Evolutionary conservation across 1,140 invertebrate species (phyloP).

Genomic region (Drosophila cardini): DNA sequence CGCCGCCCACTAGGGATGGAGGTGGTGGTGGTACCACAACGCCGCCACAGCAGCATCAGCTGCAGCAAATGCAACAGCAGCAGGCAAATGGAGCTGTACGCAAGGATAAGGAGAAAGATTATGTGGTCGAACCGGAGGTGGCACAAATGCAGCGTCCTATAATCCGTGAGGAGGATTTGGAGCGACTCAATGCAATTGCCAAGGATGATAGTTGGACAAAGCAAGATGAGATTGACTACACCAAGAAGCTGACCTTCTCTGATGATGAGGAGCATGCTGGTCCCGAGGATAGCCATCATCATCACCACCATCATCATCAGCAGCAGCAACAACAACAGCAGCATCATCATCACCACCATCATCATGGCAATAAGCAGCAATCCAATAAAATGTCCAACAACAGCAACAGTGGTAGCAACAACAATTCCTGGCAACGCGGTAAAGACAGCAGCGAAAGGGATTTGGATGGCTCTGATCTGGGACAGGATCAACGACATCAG

Average conservation of each 20-base stretch:
- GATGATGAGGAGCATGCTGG: slow-evolving; percentile 91
- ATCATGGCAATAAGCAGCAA: slow-evolving; percentile 48
- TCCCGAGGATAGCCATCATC: slow-evolving; percentile 75
- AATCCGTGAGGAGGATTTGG: slow-evolving; percentile 96
- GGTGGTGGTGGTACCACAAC: slow-evolving; percentile 47
- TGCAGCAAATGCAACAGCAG: slow-evolving; percentile 44
- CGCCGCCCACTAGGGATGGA: slow-evolving; percentile 31
- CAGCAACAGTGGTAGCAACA: slow-evolving; percentile 33
- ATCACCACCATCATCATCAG: slow-evolving; percentile 48
- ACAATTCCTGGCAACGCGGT: slow-evolving; percentile 61
- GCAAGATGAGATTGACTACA: slow-evolving; percentile 97
- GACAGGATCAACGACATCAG: slow-evolving; percentile 70
- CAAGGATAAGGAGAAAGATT: slow-evolving; percentile 77
- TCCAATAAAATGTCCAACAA: slow-evolving; percentile 52
- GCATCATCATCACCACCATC: slow-evolving; percentile 42
- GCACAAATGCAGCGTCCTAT: slow-evolving; percentile 89
- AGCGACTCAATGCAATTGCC: slow-evolving; percentile 95
- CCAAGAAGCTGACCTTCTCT: slow-evolving; percentile 96
- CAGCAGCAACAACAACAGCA: slow-evolving; percentile 66
- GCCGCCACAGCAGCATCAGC: slow-evolving; percentile 55
- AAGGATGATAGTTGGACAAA: slow-evolving; percentile 95
- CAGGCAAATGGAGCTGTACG: slow-evolving; percentile 56
- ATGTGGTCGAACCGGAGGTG: slow-evolving; percentile 79
- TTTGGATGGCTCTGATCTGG: slow-evolving; percentile 59
- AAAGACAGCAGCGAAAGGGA: slow-evolving; percentile 85